A percentile compares a stretch with the other conserved stretches of the same genome.
phyloP scores from a whole-genome alignment of 2,797 vertebrate species.

The Muscicapa comitata region DNA sequence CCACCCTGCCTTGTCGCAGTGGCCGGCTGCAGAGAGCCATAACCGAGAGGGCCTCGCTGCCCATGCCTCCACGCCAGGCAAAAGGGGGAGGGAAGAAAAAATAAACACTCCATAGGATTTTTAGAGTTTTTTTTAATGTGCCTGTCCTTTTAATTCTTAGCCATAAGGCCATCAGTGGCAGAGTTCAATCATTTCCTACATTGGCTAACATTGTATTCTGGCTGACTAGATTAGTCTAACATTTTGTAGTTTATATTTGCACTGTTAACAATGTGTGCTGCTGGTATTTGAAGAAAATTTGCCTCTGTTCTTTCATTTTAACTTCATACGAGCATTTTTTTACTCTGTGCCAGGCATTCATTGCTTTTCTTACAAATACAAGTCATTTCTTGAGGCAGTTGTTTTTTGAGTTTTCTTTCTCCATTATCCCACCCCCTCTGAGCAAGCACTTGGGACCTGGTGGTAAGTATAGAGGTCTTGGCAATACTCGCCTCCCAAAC shows the following conservation, averaged over 20 bases:
- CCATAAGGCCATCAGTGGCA: constrained; percentile 74
- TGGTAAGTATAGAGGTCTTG: constrained; percentile 73
- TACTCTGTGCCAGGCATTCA: constrained; percentile 75
- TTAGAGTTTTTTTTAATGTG: constrained; percentile 71
- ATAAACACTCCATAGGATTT: constrained; percentile 66
- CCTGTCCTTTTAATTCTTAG: constrained; percentile 76
- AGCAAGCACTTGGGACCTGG: constrained; percentile 66
- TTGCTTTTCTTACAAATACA: constrained; percentile 77
- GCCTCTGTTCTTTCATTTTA: constrained; percentile 72
- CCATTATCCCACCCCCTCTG: constrained; percentile 64
- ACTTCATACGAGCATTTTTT: constrained; percentile 73
- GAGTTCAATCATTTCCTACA: constrained; percentile 72
- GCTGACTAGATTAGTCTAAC: constrained; percentile 75
- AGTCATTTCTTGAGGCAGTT: constrained; percentile 75
- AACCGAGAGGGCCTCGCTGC: constrained; percentile 72
- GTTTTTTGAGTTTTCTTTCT: constrained; percentile 76
- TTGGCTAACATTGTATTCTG: constrained; percentile 74
- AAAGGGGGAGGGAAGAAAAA: constrained; percentile 75
- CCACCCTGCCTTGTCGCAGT: constrained; percentile 73
- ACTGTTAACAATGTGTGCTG: constrained; percentile 74
- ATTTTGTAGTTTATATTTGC: constrained; percentile 74
- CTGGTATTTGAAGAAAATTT: constrained; percentile 74
- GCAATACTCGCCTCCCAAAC: constrained; percentile 67
- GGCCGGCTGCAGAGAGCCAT: constrained; percentile 75
- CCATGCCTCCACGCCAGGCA: constrained; percentile 72